A percentile compares a stretch with the other conserved stretches of the same genome.
These are phyloP conservation scores for Branchellion lobata DNA, from an alignment of 2,888 invertebrate species.

Conservation along the genomic window DNA sequence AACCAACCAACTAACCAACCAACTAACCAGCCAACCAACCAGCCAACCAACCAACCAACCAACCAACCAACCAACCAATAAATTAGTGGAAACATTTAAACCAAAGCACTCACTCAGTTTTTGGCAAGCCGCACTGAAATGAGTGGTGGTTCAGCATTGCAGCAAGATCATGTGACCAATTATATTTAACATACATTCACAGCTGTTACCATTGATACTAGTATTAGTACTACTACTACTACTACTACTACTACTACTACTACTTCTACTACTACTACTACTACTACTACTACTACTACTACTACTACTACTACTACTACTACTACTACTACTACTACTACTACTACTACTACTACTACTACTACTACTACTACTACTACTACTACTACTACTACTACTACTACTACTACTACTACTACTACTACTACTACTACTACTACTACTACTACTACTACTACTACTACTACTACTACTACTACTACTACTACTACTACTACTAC, in stretches of 20 bases:
- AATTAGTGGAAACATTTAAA: no score
- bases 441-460: slow-evolving; percentile 48
- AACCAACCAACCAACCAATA: no score
- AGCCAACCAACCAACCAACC: no score
- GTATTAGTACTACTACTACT: neutral
- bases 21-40: no score
- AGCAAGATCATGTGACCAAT: no score
- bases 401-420: slow-evolving; percentile 50
- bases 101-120: no score
- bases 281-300: slow-evolving; percentile 48
- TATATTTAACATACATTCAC: no score
- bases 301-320: slow-evolving; percentile 48
- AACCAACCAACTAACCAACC: no score
- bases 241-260: slow-evolving; percentile 45
- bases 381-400: slow-evolving; percentile 49
- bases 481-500: slow-evolving; percentile 48
- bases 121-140: no score
- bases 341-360: slow-evolving; percentile 46
- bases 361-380: slow-evolving; percentile 47
- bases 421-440: slow-evolving; percentile 50
- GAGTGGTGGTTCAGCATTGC: no score
- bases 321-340: slow-evolving; percentile 48
- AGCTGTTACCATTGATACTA: no score
- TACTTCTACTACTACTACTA: slow-evolving; percentile 49
- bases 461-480: slow-evolving; percentile 44